A percentile compares a stretch with the other conserved stretches of the same genome.
Conservation (phyloP, 2,113 vertebrate genomes). For the Cephalophus harveyi region DNA sequence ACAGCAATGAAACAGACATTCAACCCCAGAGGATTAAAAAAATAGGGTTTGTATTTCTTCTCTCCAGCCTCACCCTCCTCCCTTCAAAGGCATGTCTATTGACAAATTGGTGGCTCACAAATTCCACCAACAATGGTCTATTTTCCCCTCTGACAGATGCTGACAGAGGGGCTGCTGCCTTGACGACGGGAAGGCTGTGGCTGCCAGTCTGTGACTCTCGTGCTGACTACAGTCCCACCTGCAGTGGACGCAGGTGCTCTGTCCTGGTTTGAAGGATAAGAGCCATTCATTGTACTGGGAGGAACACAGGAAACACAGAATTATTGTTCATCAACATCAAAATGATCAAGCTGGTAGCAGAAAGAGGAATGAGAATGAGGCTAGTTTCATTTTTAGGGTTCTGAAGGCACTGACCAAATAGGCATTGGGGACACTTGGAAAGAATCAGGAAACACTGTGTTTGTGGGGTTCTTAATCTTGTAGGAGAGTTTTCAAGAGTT, state of each 20-base stretch:
- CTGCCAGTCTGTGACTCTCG: background rate
- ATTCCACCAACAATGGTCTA: background rate
- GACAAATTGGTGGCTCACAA: slow-evolving; percentile 47
- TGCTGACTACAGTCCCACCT: background rate
- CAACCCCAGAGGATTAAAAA: slow-evolving; percentile 72
- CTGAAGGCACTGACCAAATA: slow-evolving; percentile 58
- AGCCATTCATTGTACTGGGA: slow-evolving; percentile 5
- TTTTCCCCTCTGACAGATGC: slow-evolving; percentile 36
- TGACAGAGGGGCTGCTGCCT: background rate
- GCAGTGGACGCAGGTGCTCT: background rate
- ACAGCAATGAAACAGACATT: slow-evolving; percentile 72
- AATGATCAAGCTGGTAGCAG: slow-evolving; percentile 23
- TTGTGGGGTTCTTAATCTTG: slow-evolving; percentile 46
- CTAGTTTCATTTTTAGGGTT: slow-evolving; percentile 47
- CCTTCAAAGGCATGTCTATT: slow-evolving; percentile 40
- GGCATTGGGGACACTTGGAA: slow-evolving; percentile 29
- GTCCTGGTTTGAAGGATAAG: slow-evolving; percentile 4
- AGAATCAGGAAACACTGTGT: slow-evolving; percentile 11
- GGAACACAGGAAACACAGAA: slow-evolving; percentile 34
- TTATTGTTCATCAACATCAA: slow-evolving; percentile 47
- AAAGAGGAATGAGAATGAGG: background rate
- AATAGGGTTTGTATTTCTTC: slow-evolving; percentile 60
- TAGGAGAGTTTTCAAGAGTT: background rate
- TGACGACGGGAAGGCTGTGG: background rate
- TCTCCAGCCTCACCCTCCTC: background rate